These are phyloP conservation scores for Drosophila busckii DNA, from an alignment of 1,140 invertebrate species.

Conservation along the genomic window DNA sequence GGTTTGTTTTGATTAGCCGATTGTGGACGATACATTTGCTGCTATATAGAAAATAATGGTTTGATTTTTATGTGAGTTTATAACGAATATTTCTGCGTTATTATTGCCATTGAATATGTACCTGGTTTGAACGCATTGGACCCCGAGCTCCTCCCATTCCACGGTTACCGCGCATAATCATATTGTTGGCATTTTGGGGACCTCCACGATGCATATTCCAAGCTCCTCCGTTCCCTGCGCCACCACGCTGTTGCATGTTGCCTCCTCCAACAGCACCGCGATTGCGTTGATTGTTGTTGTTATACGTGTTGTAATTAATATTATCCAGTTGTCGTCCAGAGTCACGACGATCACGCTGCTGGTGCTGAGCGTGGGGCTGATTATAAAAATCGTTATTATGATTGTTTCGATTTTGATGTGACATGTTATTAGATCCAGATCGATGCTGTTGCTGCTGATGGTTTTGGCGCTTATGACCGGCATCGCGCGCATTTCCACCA, in stretches of 20 bases:
- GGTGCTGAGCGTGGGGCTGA: constrained; percentile 54
- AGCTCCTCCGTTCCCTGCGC: constrained; percentile 27
- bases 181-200: constrained; percentile 61
- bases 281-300: constrained; percentile 71
- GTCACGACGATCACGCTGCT: constrained; percentile 67
- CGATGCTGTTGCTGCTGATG: constrained; percentile 66
- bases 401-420: constrained; percentile 44
- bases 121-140: constrained; percentile 70
- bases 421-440: constrained; percentile 50
- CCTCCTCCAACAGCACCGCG: constrained; percentile 33
- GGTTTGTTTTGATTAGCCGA: constrained; percentile 65
- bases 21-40: constrained; percentile 65
- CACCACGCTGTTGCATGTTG: constrained; percentile 48
- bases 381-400: constrained; percentile 65
- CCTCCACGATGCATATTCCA: constrained; percentile 75
- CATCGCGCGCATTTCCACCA: constrained; percentile 68
- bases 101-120: constrained; percentile 6
- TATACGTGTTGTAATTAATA: constrained; percentile 75
- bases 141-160: constrained; percentile 57
- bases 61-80: neutral
- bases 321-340: constrained; percentile 68
- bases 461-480: constrained; percentile 75
- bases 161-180: constrained; percentile 68
- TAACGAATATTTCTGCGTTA: neutral
- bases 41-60: neutral